Evolutionary conservation across 2,113 vertebrate species (phyloP).

Genomic region (Tachuris rubrigastra): DNA sequence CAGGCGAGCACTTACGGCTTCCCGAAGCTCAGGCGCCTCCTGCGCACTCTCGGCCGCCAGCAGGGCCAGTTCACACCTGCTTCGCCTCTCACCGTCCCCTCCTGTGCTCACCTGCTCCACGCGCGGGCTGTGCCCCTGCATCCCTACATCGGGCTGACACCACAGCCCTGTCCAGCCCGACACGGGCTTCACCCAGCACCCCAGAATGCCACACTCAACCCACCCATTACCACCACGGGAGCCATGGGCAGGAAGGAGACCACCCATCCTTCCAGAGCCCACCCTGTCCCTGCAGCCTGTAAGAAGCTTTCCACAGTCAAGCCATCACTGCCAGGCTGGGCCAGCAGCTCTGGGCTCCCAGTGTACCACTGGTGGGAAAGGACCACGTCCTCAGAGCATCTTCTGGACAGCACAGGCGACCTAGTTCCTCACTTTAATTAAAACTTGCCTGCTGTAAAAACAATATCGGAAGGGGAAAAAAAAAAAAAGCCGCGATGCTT

Average conservation of each 20-base stretch:
- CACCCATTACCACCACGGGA: background rate
- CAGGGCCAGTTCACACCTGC: background rate
- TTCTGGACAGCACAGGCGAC: conserved; percentile 31
- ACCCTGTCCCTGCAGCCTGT: accelerated
- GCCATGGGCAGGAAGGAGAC: background rate
- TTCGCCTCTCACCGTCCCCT: background rate
- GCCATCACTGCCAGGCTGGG: background rate
- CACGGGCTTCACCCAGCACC: background rate
- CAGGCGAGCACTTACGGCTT: background rate
- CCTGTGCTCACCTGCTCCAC: accelerated
- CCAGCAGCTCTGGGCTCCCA: background rate
- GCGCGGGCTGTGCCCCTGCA: background rate
- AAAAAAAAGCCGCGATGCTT: background rate
- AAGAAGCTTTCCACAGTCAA: background rate
- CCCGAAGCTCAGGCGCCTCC: background rate
- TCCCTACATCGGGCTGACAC: background rate
- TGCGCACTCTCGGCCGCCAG: background rate
- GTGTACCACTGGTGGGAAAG: background rate
- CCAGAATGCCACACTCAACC: background rate
- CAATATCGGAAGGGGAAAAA: background rate
- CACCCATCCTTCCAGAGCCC: background rate
- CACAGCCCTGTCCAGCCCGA: background rate
- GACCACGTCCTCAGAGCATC: conserved; percentile 16
- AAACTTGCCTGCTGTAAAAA: conserved; percentile 42
- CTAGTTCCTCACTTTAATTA: conserved; percentile 54